These are phyloP conservation scores for Trigoniulus corallinus DNA, from an alignment of 1,140 invertebrate genomes.

Conservation along the genomic window DNA sequence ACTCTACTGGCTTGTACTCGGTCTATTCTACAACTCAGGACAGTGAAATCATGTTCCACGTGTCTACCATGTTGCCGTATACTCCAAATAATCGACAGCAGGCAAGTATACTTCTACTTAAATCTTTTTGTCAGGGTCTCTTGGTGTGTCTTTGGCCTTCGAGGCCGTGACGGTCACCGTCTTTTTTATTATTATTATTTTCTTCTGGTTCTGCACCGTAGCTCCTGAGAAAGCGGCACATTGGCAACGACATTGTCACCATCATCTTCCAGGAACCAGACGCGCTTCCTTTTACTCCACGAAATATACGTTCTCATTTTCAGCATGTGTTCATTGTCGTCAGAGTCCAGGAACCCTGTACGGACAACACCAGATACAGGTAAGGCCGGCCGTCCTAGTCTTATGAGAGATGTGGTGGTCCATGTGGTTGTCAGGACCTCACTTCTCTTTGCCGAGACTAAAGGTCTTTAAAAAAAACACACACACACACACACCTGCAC, in stretches of 20 bases:
- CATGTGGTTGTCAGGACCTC: background rate
- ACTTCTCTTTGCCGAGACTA: background rate
- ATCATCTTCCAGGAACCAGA: constrained; percentile 95
- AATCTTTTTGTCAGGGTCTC: background rate
- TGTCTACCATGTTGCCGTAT: constrained; percentile 82
- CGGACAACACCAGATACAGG: constrained; percentile 72
- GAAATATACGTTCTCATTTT: constrained; percentile 85
- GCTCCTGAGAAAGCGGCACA: constrained; percentile 76
- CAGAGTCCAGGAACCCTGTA: constrained; percentile 70
- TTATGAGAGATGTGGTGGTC: background rate
- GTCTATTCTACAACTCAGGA: constrained; percentile 68
- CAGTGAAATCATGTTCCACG: constrained; percentile 86
- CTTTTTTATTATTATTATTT: constrained; percentile 8
- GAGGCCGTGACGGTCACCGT: background rate
- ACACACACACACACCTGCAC: too few relatives aligned
- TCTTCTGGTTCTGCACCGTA: constrained; percentile 26
- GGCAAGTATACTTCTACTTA: constrained; percentile 18
- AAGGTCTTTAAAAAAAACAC: constrained; percentile 3
- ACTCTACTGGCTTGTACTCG: constrained; percentile 72
- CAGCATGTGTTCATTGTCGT: constrained; percentile 97
- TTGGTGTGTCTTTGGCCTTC: background rate
- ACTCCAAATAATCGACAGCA: constrained; percentile 83
- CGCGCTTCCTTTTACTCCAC: constrained; percentile 77
- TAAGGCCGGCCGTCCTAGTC: constrained; percentile 17
- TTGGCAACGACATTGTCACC: constrained; percentile 90